These are phyloP conservation scores for Heterotilapia buettikoferi DNA, from an alignment of 2,113 vertebrate species.

Conservation along the genomic window DNA sequence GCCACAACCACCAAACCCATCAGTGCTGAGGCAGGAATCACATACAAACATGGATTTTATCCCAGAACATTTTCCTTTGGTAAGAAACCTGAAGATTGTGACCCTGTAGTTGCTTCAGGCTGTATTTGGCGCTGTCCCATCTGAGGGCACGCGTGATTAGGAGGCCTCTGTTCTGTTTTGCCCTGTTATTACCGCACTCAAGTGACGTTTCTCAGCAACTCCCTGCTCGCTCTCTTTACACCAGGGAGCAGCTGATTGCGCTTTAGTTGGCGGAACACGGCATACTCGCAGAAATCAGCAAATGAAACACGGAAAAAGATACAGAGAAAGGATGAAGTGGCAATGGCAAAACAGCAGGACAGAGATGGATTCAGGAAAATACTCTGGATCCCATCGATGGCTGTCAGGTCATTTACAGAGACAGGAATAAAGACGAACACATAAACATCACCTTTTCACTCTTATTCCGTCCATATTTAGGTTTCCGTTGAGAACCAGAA, in stretches of 20 bases:
- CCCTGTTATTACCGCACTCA: accelerated
- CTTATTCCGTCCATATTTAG: not conserved
- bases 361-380: not conserved
- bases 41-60: not conserved
- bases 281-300: not conserved
- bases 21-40: not conserved
- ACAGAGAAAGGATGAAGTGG: not conserved
- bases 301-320: not conserved
- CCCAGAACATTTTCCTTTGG: not conserved
- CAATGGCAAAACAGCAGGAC: not conserved
- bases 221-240: not conserved
- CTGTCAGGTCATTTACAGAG: not conserved
- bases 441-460: not conserved
- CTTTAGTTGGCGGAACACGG: accelerated
- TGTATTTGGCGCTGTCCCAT: not conserved
- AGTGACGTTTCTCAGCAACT: not conserved
- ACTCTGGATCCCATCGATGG: not conserved
- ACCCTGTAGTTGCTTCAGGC: not conserved
- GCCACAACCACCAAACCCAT: not conserved
- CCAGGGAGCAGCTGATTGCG: not conserved
- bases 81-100: not conserved
- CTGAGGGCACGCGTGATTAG: not conserved
- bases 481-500: not conserved
- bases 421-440: accelerated
- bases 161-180: not conserved